Conservation (phyloP, 1,140 invertebrate species). For the Drosophila kohkoa region DNA sequence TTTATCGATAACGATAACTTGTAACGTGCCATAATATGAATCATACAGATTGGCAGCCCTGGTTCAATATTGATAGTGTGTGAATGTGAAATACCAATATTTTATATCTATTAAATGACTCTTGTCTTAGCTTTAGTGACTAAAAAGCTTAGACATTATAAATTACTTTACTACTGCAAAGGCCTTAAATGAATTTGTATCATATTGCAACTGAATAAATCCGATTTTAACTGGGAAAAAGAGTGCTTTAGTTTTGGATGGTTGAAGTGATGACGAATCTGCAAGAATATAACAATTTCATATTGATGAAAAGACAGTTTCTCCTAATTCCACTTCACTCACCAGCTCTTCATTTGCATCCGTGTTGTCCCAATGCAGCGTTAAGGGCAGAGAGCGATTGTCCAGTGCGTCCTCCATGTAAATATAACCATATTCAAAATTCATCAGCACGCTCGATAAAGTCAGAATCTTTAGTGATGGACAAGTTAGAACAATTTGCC, state of each 20-base stretch:
- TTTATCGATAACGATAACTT: no score
- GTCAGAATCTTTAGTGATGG: conserved; percentile 2
- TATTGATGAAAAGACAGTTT: no score
- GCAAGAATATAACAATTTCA: not conserved
- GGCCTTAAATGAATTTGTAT: no score
- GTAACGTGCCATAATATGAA: no score
- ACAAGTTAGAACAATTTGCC: conserved; percentile 3
- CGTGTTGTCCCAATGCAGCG: not conserved
- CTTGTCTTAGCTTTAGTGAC: no score
- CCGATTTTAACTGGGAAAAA: not conserved
- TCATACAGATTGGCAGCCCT: no score
- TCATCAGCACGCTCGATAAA: conserved; percentile 14
- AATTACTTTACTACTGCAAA: no score
- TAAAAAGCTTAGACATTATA: no score
- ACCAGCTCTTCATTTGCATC: not conserved
- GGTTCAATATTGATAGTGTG: no score
- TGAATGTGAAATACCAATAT: no score
- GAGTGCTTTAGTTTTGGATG: conserved; percentile 2
- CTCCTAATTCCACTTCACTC: not conserved
- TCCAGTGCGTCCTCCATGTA: not conserved
- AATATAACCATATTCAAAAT: not conserved
- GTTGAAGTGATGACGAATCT: conserved; percentile 6
- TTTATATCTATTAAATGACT: no score
- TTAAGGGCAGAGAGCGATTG: not conserved
- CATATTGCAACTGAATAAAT: not conserved